phyloP scores from a whole-genome alignment of 1,140 invertebrate species.

The Heliconius nattereri region DNA sequence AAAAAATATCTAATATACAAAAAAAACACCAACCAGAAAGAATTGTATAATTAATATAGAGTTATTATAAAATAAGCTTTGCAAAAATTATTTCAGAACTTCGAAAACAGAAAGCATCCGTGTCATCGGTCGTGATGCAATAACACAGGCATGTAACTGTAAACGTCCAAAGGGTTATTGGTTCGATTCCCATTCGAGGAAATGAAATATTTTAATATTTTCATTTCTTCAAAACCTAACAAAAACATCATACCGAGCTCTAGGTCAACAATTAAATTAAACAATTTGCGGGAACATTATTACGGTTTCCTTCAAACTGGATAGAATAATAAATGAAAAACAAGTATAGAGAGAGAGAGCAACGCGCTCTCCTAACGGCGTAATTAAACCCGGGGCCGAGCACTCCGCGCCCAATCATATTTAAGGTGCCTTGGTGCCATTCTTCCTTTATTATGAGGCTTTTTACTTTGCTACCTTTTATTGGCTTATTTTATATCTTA shows the following conservation, averaged over 20 bases:
- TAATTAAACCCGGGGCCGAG: constrained; percentile 39
- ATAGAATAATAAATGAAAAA: constrained; percentile 30
- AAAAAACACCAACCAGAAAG: too few relatives aligned
- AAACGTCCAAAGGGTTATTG: too few relatives aligned
- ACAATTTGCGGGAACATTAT: not conserved
- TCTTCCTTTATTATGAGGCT: constrained; percentile 50
- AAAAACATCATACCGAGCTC: not conserved
- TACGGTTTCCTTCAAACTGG: constrained; percentile 18
- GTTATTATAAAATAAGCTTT: too few relatives aligned
- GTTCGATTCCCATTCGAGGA: too few relatives aligned
- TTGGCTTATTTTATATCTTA: constrained; percentile 40
- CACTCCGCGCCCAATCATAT: constrained; percentile 50
- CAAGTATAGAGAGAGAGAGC: constrained; percentile 17
- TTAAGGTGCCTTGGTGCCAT: constrained; percentile 49
- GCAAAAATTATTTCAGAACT: too few relatives aligned
- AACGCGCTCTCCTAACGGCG: constrained; percentile 22
- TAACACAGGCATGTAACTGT: too few relatives aligned
- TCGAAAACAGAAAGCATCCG: too few relatives aligned
- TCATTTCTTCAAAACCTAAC: too few relatives aligned
- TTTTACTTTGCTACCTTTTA: constrained; percentile 42
- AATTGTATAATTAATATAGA: too few relatives aligned
- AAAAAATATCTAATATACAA: too few relatives aligned
- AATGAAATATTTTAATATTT: too few relatives aligned
- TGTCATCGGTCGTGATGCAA: too few relatives aligned
- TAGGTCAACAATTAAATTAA: not conserved